phyloP scores from a whole-genome alignment of 2,113 vertebrate genomes.

The Oncorhynchus nerka region DNA sequence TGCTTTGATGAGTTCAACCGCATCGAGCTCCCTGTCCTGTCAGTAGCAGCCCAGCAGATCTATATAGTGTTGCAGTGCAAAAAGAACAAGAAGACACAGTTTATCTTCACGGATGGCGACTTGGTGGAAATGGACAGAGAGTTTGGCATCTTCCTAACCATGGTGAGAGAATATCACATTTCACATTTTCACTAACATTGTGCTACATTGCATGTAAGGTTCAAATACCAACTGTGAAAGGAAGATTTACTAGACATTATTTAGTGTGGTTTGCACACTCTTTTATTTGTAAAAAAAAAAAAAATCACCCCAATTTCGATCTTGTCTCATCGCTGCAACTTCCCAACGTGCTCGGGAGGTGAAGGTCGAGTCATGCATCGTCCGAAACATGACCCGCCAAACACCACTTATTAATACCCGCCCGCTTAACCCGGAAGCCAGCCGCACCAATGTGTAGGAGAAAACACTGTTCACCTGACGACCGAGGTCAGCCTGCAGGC shows the following conservation, averaged over 20 bases:
- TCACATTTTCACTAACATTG: background rate
- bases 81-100: constrained; percentile 84
- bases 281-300: no score
- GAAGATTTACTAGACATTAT: background rate
- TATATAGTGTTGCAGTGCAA: constrained; percentile 86
- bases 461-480: no score
- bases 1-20: constrained; percentile 94
- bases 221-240: background rate
- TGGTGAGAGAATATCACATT: constrained; percentile 71
- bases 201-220: background rate
- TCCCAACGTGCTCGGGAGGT: no score
- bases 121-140: constrained; percentile 86
- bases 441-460: no score
- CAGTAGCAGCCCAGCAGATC: constrained; percentile 91
- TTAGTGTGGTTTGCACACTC: background rate
- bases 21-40: constrained; percentile 89
- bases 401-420: no score
- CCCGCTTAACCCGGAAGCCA: no score
- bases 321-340: no score
- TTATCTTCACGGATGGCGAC: constrained; percentile 90
- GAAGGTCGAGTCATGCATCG: no score
- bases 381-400: no score
- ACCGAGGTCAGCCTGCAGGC: no score
- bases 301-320: no score
- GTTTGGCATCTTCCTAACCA: constrained; percentile 92